Evolutionary conservation across 2,113 vertebrate genomes (phyloP), one percentile per base, ranked within the genome.

Genomic region (Mobula hypostoma): DNA sequence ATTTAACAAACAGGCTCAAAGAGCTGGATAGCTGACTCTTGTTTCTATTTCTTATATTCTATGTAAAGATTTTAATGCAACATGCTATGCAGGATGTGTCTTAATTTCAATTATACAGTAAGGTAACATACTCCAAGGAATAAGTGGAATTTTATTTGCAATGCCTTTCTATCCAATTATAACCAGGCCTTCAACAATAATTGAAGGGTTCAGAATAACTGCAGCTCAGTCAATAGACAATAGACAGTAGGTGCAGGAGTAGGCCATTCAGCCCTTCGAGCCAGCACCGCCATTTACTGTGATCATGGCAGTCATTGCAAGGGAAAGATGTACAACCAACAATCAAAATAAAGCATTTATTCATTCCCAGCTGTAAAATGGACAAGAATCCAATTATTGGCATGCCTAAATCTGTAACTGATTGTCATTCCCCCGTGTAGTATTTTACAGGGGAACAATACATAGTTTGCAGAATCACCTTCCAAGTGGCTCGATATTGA

Each of bases 321-420:
- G 32, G 19, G 85, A 9, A 29, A 63, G 27, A 90, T 90, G 85
- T 90, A 90, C 29, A 88, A 61, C 85, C 17, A 15, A 61, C 29
- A 88, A 90, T 90, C 61, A 63, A 90, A 90, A 66, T 90, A 68
- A 90, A 68, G 66, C 63, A 32, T n/a, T 66, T n/a, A 63, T 90
- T 90, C 61, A 90, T 66, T 66, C 61, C 85, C 27, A 66, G 61
- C 1, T 90, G 85, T 32, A n/a, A 68, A 90, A 90, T 90, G 85
- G 85, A 90, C 85, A 90, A n/a, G 29, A 15, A 68, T 14, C 61
- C 85, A 90, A 90, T 90, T 90, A 90, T 66, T 66, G 15, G 61
- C 61, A 32, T 90, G 61, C 58, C 61, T 90, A 63, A 66, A 68
- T n/a, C 29, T 32, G 61, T 90, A 90, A 90, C 14, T n/a, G 85